phyloP scores from a whole-genome alignment of 1,140 invertebrate genomes.

The Geopemphigus sp. region DNA sequence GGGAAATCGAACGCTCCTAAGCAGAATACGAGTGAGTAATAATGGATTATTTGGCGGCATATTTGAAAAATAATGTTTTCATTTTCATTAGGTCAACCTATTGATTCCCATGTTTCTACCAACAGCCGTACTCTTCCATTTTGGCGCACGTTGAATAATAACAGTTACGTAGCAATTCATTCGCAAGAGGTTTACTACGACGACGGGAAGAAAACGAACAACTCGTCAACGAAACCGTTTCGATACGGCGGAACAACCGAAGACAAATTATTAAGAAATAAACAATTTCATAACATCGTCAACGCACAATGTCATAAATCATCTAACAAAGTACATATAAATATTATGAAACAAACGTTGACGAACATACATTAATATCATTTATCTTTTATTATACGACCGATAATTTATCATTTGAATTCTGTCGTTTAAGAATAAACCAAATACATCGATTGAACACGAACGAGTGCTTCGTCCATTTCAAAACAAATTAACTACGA shows the following conservation, averaged over 20 bases:
- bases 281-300: background rate
- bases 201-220: background rate
- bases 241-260: background rate
- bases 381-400: too few species aligned
- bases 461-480: background rate
- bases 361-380: too few species aligned
- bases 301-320: background rate
- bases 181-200: background rate
- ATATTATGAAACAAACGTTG: too few species aligned
- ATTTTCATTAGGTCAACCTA: background rate
- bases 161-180: background rate
- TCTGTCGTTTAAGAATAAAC: background rate
- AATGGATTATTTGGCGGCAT: background rate
- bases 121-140: background rate
- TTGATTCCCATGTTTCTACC: background rate
- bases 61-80: too few species aligned
- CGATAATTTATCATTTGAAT: too few species aligned
- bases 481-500: background rate
- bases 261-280: background rate
- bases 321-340: background rate
- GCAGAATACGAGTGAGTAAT: background rate
- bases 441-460: background rate
- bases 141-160: background rate
- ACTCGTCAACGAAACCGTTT: too few species aligned
- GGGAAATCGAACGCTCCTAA: background rate